Evolutionary conservation across 2,113 vertebrate genomes (phyloP).

Genomic region (Illadopsis cleaveri): DNA sequence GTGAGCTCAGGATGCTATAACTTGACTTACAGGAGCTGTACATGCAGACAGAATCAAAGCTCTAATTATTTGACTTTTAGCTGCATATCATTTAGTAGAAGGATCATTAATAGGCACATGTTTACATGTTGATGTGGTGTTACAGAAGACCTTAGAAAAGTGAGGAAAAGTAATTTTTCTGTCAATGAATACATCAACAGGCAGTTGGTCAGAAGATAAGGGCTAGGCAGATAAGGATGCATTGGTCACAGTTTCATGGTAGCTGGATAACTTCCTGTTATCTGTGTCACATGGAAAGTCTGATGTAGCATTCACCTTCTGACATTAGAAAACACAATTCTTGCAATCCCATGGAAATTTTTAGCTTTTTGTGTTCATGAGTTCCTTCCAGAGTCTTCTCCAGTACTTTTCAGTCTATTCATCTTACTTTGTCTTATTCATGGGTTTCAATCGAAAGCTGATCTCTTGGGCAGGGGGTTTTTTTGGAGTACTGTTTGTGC

Average conservation of each 20-base stretch:
- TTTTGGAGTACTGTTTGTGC: not conserved
- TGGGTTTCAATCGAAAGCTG: fast-evolving
- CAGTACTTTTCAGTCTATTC: not conserved
- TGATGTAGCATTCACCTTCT: not conserved
- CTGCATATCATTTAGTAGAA: not conserved
- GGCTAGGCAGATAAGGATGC: not conserved
- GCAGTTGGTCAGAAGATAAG: not conserved
- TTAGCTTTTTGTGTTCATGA: not conserved
- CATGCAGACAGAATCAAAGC: not conserved
- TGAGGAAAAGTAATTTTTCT: not conserved
- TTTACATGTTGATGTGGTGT: not conserved
- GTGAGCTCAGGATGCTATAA: not conserved
- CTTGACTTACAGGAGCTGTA: not conserved
- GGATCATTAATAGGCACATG: not conserved
- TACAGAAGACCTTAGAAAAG: not conserved
- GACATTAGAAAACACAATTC: not conserved
- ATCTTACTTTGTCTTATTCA: not conserved
- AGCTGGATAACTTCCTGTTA: not conserved
- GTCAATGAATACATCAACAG: not conserved
- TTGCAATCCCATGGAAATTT: not conserved
- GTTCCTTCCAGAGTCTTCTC: not conserved
- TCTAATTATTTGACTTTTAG: not conserved
- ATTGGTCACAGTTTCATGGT: not conserved
- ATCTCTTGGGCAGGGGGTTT: fast-evolving
- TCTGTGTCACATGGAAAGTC: not conserved